Percentiles rank a stretch among this genome's conserved stretches.
Evolutionary conservation across 2,113 vertebrate species (phyloP).

Genomic region (Sula dactylatra): DNA sequence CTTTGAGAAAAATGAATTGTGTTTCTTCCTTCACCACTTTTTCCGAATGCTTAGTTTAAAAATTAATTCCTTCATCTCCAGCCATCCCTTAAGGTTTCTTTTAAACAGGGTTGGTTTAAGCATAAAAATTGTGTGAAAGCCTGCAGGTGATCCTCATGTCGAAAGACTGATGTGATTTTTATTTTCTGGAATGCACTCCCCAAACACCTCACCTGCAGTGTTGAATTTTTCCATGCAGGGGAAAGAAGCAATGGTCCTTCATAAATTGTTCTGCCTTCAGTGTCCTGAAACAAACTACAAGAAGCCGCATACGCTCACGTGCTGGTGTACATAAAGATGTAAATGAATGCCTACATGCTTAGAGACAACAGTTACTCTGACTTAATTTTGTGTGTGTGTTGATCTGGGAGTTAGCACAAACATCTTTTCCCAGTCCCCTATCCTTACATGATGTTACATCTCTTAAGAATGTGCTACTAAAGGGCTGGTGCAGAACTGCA

Average conservation of each 20-base stretch:
- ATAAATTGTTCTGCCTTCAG: background rate
- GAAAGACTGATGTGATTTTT: slow-evolving; percentile 6
- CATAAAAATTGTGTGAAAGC: background rate
- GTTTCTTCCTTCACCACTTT: background rate
- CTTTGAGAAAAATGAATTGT: background rate
- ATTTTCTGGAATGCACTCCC: background rate
- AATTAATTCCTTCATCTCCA: background rate
- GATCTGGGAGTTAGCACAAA: background rate
- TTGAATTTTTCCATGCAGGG: background rate
- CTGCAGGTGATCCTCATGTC: slow-evolving; percentile 17
- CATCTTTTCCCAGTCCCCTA: background rate
- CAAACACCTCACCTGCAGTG: background rate
- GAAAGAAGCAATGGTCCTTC: background rate
- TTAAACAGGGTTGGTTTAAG: background rate
- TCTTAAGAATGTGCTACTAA: background rate
- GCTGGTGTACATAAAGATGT: background rate
- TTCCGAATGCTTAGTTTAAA: background rate
- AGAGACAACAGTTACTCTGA: background rate
- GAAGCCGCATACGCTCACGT: background rate
- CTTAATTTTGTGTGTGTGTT: background rate
- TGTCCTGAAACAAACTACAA: background rate
- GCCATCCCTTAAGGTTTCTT: background rate
- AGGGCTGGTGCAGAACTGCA: background rate
- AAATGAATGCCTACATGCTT: background rate
- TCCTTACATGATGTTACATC: background rate